Base-by-base conservation (phyloP, 1,140 invertebrate genomes). In the Anthonomus grandis region DNA sequence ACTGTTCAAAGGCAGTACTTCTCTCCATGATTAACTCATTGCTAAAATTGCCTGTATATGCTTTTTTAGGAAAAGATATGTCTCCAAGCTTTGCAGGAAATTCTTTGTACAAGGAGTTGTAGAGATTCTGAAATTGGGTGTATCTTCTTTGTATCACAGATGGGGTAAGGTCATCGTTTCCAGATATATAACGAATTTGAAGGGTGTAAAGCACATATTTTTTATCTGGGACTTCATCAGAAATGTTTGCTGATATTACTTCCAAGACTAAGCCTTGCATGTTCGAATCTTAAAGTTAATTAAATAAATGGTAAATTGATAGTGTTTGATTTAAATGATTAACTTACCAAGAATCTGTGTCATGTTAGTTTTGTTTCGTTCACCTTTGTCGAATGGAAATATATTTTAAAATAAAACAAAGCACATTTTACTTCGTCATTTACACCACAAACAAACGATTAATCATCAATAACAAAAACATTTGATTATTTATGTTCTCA, bases 31-130 rank as follows among this genome's bases (percentile, higher is more conserved):
- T 90, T 24, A 89, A 75, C 58, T 81, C 82, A 19, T 82, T 77
- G 34, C 82, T 83, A 70, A 90, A 91, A 71, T 91, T 91, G 1
- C 88, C 87, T 41, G 87, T 72, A 8, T 90, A 65, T 15, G 68
- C 82, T 74, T 90, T 91, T 65, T 83, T 84, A 5, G 89, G 89
- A 74, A 91, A 91, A 47, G 76, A 73, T 4, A 87, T 69, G 34
- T 70, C 73, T 45, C 70, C 70, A 70, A 90, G 73, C 39, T 83
- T 65, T 12, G 74, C 38, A 4, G 86, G 82, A 73, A 79, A 79
- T 38, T 80, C 77, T 52, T 81, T 82, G 59, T 79, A 81, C 2
- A 91, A 70, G 3, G 75, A 71, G 60, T 79, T 78, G 70, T 85
- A 87, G 3, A 90, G 74, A 48, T 81, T 79, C 13, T 85, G 74